Percentiles rank a stretch among this genome's conserved stretches.
Evolutionary conservation across 2,113 vertebrate species (phyloP).

Genomic region (Gulo gulo): DNA sequence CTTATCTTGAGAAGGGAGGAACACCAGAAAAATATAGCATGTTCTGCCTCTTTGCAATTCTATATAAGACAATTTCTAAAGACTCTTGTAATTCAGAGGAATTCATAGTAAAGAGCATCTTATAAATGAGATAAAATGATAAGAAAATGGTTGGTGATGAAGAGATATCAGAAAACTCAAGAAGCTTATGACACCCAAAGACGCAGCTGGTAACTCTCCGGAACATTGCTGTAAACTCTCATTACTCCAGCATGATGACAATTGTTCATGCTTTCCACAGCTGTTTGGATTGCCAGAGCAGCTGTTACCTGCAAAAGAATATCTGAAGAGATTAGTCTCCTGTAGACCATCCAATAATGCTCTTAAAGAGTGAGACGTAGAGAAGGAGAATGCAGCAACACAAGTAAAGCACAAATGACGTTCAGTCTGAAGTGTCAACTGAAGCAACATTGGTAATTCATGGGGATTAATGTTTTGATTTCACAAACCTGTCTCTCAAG

Average conservation of each 20-base stretch:
- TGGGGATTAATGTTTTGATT: not conserved
- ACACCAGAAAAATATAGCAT: constrained; percentile 8
- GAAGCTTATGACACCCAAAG: constrained; percentile 17
- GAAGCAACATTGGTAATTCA: not conserved
- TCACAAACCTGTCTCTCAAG: not conserved
- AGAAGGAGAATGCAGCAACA: not conserved
- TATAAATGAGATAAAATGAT: constrained; percentile 59
- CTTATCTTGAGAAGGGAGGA: not conserved
- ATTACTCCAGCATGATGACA: constrained; percentile 53
- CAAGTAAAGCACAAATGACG: not conserved
- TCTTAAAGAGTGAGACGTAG: not conserved
- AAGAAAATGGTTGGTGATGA: constrained; percentile 61
- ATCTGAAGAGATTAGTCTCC: constrained; percentile 32
- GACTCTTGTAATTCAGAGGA: constrained; percentile 18
- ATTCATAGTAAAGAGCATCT: constrained; percentile 9
- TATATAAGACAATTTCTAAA: not conserved
- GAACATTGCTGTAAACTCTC: constrained; percentile 13
- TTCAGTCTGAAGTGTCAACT: not conserved
- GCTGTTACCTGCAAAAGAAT: constrained; percentile 57
- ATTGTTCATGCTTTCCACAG: constrained; percentile 45
- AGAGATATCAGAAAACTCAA: constrained; percentile 37
- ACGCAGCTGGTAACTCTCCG: constrained; percentile 48
- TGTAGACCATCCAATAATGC: not conserved
- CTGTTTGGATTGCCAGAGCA: constrained; percentile 49
- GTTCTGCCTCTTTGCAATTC: not conserved